phyloP scores from a whole-genome alignment of 2,888 invertebrate genomes.

The Cephus rjabovi region DNA sequence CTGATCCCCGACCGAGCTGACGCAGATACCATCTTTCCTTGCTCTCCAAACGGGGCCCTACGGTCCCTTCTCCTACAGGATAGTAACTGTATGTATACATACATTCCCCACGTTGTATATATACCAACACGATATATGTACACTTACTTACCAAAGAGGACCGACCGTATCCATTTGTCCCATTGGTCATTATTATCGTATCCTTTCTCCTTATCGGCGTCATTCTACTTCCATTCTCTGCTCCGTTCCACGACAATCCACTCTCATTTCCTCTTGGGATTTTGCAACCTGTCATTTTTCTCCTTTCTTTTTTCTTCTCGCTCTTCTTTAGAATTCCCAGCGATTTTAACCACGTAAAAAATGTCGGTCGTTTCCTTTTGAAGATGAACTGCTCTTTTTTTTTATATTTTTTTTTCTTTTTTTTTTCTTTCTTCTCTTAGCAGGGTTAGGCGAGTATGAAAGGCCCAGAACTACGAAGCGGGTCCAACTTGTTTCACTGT shows the following conservation, averaged over 20 bases:
- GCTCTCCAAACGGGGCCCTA: slow-evolving; percentile 47
- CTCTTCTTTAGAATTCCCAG: not conserved
- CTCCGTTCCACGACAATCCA: not conserved
- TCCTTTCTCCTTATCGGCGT: not conserved
- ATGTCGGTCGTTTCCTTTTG: not conserved
- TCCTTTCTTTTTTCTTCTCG: not conserved
- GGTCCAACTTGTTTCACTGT: not conserved
- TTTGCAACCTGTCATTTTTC: not conserved
- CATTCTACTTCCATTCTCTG: not conserved
- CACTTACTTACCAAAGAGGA: not conserved
- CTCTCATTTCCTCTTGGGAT: not conserved
- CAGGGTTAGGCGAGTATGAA: not conserved
- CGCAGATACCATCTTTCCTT: slow-evolving; percentile 63
- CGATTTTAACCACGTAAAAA: not conserved
- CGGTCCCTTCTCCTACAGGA: slow-evolving; percentile 6
- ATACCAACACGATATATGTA: not conserved
- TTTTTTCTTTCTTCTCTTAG: not conserved
- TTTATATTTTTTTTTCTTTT: not conserved
- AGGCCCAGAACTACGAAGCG: not conserved
- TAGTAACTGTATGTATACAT: slow-evolving; percentile 8
- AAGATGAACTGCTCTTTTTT: not conserved
- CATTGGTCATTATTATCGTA: slow-evolving; percentile 8
- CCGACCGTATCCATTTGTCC: slow-evolving; percentile 10
- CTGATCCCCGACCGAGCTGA: slow-evolving; percentile 64
- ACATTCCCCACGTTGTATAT: not conserved